Evolutionary conservation across 92 coral and sea anemone species (phyloP), one percentile per base, ranked within the genome.

Genomic region (Muricea muricata): DNA sequence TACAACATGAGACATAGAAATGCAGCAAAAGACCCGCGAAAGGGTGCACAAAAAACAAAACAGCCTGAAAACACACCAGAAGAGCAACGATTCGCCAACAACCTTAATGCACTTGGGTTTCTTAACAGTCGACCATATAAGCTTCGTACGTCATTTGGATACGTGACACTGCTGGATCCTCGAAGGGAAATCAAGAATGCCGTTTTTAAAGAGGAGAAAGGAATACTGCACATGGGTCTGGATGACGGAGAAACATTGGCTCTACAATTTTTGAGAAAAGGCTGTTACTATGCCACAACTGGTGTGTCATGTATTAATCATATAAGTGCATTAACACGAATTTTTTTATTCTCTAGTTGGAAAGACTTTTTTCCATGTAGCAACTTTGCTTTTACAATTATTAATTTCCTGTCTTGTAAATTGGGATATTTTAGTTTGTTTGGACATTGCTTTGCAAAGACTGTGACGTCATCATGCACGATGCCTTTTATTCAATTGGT

Each of bases 171-270:
- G 65, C 34, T 76, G 18, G 81, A 76, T 37, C 40, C 68, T 37
- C 42, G 30, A 17, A 9, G 2, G 30, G 4, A 29, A 17, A 32
- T 76, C 10, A 48, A 37, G 18, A 32, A 76, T 47, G 24, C 68
- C 12, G 68, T 76, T 15, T 76, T 76, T 24, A 34, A 76, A 31
- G 26, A 55, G 9, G 66, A 52, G 13, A 63, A 63, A 28, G 37
- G 37, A 63, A 17, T 76, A 5, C 66, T 39, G 52, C 26, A 37
- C 21, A 37, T 37, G 65, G 81, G 81, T 17, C 68, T 76, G 31
- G 18, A 76, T 32, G 60, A 76, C 9, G 81, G 42, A 10, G 81
- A 76, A 35, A 21, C 23, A 23, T 30, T 48, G 25, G 81, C 67
- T 14, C 34, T 76, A 15, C 17, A 76, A 48, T 76, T 26, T 37